These are phyloP conservation scores for Cephus rjabovi DNA, from an alignment of 2,888 invertebrate genomes.

Conservation along the genomic window DNA sequence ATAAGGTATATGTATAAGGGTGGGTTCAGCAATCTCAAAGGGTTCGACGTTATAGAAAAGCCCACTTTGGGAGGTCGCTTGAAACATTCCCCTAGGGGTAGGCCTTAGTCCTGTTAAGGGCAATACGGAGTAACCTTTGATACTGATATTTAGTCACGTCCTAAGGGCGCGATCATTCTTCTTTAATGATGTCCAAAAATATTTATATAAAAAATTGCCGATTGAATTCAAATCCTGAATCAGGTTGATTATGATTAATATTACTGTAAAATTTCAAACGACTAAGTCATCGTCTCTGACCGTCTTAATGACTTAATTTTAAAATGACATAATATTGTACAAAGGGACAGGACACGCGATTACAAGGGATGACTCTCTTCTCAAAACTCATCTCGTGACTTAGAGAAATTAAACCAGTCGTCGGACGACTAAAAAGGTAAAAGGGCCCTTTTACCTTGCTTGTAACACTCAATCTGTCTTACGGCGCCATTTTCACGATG, in stretches of 20 bases:
- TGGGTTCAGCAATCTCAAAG: background rate
- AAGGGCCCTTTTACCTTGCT: background rate
- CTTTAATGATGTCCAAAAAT: background rate
- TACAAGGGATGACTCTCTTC: background rate
- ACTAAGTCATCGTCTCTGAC: background rate
- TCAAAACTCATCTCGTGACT: background rate
- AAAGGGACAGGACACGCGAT: slow-evolving; percentile 21
- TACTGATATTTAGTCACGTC: background rate
- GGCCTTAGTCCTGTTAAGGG: background rate
- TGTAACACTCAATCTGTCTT: background rate
- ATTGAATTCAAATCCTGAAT: background rate
- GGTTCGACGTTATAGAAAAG: background rate
- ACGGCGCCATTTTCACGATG: background rate
- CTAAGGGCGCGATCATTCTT: background rate
- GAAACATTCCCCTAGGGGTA: background rate
- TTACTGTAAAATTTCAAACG: background rate
- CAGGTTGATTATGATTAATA: background rate
- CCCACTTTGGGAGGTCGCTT: background rate
- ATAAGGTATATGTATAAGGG: background rate
- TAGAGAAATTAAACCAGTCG: background rate
- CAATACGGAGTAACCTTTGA: background rate
- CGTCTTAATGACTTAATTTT: slow-evolving; percentile 19
- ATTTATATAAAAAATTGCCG: background rate
- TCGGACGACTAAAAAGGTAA: background rate
- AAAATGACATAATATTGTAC: slow-evolving; percentile 12